Evolutionary conservation across 1,140 invertebrate species (phyloP).

Genomic region (Arion vulgaris): DNA sequence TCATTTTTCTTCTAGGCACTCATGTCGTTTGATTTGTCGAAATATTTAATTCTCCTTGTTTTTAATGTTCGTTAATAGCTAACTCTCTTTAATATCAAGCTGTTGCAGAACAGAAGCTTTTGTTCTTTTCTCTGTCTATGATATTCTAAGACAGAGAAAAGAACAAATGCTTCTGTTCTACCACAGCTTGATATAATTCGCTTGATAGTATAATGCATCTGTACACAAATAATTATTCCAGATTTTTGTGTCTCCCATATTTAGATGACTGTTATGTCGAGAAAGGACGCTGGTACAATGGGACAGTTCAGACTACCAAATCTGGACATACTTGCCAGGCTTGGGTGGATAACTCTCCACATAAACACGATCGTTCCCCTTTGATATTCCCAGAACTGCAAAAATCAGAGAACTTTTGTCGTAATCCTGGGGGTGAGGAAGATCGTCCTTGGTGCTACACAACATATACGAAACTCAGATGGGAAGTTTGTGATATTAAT

Average conservation of each 20-base stretch:
- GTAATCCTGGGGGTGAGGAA: conserved; percentile 96
- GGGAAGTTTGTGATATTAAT: conserved; percentile 84
- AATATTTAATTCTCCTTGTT: no score
- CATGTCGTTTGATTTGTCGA: no score
- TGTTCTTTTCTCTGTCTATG: no score
- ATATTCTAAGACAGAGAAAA: no score
- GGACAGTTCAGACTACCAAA: conserved; percentile 88
- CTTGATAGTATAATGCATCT: no score
- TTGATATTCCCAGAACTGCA: conserved; percentile 91
- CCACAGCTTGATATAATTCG: no score
- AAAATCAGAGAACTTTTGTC: conserved; percentile 92
- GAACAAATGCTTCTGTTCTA: no score
- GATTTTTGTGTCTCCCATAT: conserved; percentile 23
- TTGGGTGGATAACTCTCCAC: conserved; percentile 89
- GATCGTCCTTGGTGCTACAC: conserved; percentile 93
- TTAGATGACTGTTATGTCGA: conserved; percentile 81
- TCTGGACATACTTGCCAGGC: conserved; percentile 88
- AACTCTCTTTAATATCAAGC: no score
- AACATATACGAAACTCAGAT: conserved; percentile 84
- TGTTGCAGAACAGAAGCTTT: no score
- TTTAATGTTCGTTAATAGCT: no score
- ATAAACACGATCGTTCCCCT: conserved; percentile 85
- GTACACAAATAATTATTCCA: no score
- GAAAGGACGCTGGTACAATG: conserved; percentile 92
- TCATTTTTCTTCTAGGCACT: no score